A percentile compares a stretch with the other conserved stretches of the same genome.
Conservation (phyloP, 1,140 invertebrate species). For the Coelopa frigida region DNA sequence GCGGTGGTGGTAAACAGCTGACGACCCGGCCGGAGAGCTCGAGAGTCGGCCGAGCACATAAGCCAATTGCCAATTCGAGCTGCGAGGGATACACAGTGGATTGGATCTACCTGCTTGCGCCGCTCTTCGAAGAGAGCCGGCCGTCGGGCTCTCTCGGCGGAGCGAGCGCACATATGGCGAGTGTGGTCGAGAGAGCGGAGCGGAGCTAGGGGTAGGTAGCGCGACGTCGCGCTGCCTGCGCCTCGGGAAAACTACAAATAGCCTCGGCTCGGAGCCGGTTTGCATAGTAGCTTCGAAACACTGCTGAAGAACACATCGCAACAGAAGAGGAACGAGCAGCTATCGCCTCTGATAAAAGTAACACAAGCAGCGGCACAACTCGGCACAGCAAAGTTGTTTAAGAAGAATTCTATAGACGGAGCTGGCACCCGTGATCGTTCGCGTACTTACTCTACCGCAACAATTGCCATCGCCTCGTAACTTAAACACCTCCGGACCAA, state of each 20-base stretch:
- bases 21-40: too few relatives aligned
- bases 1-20: too few relatives aligned
- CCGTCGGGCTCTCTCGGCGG: too few relatives aligned
- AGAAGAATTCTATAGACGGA: slow-evolving; percentile 38
- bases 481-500: slow-evolving; percentile 41
- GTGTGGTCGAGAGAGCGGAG: background rate
- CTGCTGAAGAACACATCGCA: slow-evolving; percentile 23
- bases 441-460: slow-evolving; percentile 8
- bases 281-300: slow-evolving; percentile 44
- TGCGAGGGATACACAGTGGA: too few relatives aligned
- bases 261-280: slow-evolving; percentile 14
- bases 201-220: background rate
- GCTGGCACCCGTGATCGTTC: slow-evolving; percentile 1
- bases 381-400: slow-evolving; percentile 21
- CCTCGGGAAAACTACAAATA: slow-evolving; percentile 25
- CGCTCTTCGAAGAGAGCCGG: too few relatives aligned
- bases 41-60: too few relatives aligned
- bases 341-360: background rate
- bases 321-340: background rate
- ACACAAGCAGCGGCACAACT: background rate
- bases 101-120: too few relatives aligned
- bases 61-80: too few relatives aligned
- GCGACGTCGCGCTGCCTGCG: background rate
- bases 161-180: background rate
- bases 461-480: slow-evolving; percentile 28